Base-by-base conservation (phyloP, 2,113 vertebrate species). In the Brienomyrus brachyistius region DNA sequence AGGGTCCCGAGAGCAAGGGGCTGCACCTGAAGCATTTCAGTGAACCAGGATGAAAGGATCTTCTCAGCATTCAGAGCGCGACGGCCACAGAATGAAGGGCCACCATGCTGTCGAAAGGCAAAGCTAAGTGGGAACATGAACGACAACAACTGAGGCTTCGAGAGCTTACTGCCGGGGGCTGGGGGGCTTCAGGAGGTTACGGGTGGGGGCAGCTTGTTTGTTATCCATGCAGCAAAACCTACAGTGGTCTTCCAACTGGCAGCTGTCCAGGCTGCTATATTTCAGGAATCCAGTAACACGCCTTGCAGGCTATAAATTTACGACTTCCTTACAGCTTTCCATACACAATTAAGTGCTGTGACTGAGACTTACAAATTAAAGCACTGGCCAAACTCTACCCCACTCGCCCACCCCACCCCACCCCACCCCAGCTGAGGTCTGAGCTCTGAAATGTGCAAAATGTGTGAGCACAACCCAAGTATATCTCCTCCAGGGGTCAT, bases 241-340 rank as follows among this genome's bases (percentile, higher is more conserved):
- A 48, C 77, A 87, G 89, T 50, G n/a, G 35, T 80, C 83, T 62
- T 5, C 91, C 89, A 90, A 89, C 83, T 91, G 85, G 90, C 90
- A 91, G 87, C 90, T 59, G 35, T 50, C 92, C 89, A 90, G 91
- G 89, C 66, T 85, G 31, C 51, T 40, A 10, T 47, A n/a, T 82
- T 51, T 74, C 51, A 80, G 45, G 27, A 50, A 50, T 50, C 2
- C 51, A 86, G 66, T 88, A n/a, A 54, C 84, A 10, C 86, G 82
- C 80, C 43, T 74, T 89, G 87, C 84, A 90, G 84, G 84, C 83
- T 87, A 89, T 89, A 45, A 45, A 88, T 89, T 90, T 91, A 91
- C 90, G 47, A 90, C 91, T 92, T 92, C 92, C 89, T 50, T 27
- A 8, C 84, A 85, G 51, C 52, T 77, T 84, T 88, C 90, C 89